phyloP scores from a whole-genome alignment of 2,113 vertebrate species.

The Gambusia holbrooki region DNA sequence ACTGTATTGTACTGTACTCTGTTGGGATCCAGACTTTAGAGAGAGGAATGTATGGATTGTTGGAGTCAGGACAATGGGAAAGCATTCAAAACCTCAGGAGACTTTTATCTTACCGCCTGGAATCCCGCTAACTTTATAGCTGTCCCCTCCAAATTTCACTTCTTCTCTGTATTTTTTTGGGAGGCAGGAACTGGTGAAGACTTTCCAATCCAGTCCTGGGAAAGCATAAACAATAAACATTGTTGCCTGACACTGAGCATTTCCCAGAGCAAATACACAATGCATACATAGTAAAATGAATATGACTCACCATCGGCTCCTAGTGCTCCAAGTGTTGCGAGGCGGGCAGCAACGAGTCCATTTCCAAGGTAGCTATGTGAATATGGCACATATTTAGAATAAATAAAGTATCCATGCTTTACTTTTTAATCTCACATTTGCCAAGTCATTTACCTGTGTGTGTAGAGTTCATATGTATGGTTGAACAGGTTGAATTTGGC shows the following conservation, averaged over 20 bases:
- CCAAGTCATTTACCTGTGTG: conserved; percentile 86
- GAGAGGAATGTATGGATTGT: conserved; percentile 54
- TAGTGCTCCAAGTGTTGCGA: conserved; percentile 91
- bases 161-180: conserved; percentile 91
- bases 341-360: conserved; percentile 90
- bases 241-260: background rate
- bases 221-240: conserved; percentile 29
- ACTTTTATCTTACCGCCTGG: conserved; percentile 86
- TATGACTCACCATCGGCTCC: conserved; percentile 84
- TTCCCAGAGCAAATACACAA: conserved; percentile 3
- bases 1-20: conserved; percentile 61
- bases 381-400: conserved; percentile 32
- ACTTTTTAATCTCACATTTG: background rate
- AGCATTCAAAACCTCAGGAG: conserved; percentile 55
- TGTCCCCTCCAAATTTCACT: conserved; percentile 89
- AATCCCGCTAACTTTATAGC: conserved; percentile 92
- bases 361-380: conserved; percentile 92
- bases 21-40: conserved; percentile 41
- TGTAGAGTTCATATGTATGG: conserved; percentile 91
- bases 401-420: conserved; percentile 1
- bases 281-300: background rate
- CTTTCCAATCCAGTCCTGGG: conserved; percentile 80
- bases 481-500: conserved; percentile 94
- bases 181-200: conserved; percentile 91
- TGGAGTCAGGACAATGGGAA: conserved; percentile 49